A percentile compares a stretch with the other conserved stretches of the same genome.
phyloP scores from a whole-genome alignment of 2,797 vertebrate genomes.

The Pseudochirops corinnae region DNA sequence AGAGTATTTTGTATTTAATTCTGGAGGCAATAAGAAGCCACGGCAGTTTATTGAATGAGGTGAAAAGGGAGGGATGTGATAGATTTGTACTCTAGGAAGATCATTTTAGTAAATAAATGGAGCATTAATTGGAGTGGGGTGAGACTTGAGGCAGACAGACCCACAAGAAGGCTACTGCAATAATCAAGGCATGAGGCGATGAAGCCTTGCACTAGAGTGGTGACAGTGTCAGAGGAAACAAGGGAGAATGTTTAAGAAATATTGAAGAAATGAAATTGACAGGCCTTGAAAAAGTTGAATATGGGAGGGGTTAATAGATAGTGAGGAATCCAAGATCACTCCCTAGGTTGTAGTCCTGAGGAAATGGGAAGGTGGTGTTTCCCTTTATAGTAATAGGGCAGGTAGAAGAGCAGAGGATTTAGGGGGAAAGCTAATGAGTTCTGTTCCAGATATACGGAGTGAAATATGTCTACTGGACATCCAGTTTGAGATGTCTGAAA shows the following conservation, averaged over 20 bases:
- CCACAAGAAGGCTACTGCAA: background rate
- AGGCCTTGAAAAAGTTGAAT: background rate
- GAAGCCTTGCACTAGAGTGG: background rate
- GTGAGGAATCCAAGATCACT: background rate
- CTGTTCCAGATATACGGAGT: background rate
- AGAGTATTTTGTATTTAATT: background rate
- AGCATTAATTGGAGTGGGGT: background rate
- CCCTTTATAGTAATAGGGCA: background rate
- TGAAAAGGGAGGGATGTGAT: background rate
- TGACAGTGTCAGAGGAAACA: background rate
- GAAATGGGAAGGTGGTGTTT: background rate
- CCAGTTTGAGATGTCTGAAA: background rate
- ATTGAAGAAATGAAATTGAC: background rate
- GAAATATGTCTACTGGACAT: background rate
- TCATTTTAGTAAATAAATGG: background rate
- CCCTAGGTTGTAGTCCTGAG: background rate
- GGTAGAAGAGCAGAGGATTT: background rate
- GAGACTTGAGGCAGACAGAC: background rate
- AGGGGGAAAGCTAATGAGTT: background rate
- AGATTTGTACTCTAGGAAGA: background rate
- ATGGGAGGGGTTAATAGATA: background rate
- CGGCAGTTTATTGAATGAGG: background rate
- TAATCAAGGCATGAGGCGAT: background rate
- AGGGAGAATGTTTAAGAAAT: background rate
- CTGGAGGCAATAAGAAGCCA: background rate